Conservation (phyloP, 92 coral and sea anemone genomes). For the Actinostola sp. region DNA sequence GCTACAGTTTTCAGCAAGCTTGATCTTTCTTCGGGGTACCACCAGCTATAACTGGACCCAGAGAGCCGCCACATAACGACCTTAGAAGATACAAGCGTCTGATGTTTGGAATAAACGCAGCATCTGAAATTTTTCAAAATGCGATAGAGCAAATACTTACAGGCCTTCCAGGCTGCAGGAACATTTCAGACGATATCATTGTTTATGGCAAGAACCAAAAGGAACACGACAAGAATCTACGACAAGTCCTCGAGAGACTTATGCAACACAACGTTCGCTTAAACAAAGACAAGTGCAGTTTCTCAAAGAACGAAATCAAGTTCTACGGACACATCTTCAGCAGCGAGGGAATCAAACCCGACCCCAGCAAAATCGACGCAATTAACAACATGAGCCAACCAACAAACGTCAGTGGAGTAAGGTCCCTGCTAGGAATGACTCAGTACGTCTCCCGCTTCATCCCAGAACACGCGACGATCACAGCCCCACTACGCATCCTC, state of each 20-base stretch:
- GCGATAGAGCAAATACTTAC: constrained; percentile 63
- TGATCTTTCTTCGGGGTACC: constrained; percentile 73
- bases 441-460: constrained; percentile 55
- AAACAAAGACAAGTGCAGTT: constrained; percentile 60
- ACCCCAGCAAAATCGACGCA: constrained; percentile 38
- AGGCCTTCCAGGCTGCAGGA: constrained; percentile 74
- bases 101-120: constrained; percentile 72
- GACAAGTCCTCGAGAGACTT: constrained; percentile 40
- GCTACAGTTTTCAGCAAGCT: constrained; percentile 53
- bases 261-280: constrained; percentile 56
- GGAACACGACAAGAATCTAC: constrained; percentile 64
- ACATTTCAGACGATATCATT: constrained; percentile 70
- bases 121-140: constrained; percentile 77
- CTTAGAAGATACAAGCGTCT: constrained; percentile 65
- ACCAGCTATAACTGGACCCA: constrained; percentile 67
- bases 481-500: constrained; percentile 51
- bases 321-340: constrained; percentile 52
- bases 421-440: constrained; percentile 48
- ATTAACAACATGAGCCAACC: constrained; percentile 32
- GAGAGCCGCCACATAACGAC: constrained; percentile 70
- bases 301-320: constrained; percentile 40
- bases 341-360: constrained; percentile 37
- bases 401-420: constrained; percentile 38
- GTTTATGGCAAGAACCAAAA: constrained; percentile 56
- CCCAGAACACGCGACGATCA: constrained; percentile 33